Evolutionary conservation across 2,797 vertebrate genomes (phyloP), one percentile per base, ranked within the genome.

Genomic region (Eupleurogrammus muticus): DNA sequence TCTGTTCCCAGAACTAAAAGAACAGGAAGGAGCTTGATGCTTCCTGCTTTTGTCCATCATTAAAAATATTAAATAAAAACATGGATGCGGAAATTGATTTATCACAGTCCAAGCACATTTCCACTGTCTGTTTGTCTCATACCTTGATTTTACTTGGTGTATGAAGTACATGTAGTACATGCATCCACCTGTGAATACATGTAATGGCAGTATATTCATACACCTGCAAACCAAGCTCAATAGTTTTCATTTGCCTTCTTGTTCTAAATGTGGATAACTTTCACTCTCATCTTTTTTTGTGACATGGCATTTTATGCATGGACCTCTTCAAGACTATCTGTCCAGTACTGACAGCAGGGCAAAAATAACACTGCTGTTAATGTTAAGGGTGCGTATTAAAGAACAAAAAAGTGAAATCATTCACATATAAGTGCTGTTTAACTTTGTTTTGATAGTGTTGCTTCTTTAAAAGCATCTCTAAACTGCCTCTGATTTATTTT

Each of bases 11-110:
- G 17, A 71, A 32, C 32, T 65, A 57, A 46, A 24, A 28, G 24
- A 47, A 75, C 60, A 70, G 79, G 70, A 81, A 81, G 80, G 79
- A 70, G 8, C 12, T 47, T 0, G 13, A 40, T 5, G 63, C 53
- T 55, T 86, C 82, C 80, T 70, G 75, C 60, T 60, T 82, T 90
- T 82, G 65, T 85, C 21, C 12, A 34, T 54, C 17, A 47, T 52
- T 47, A 54, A 24, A 64, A 48, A 28, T 6, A 28, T 28, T 28
- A 28, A 28, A 54, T 28, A 1, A 40, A 77, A 70, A 8, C 9
- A 34, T 23, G 23, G 19, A 56, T n/a, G 11, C 9, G 65, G 0
- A 50, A 55, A 46, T 2, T n/a, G 2, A 75, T 78, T 65, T 14
- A 38, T 49, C 5, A 7, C 12, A 34, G 14, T 56, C 49, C 60